Evolutionary conservation across 2,888 invertebrate genomes (phyloP), one percentile per base, ranked within the genome.

Genomic region (Malthinus flaveolus): DNA sequence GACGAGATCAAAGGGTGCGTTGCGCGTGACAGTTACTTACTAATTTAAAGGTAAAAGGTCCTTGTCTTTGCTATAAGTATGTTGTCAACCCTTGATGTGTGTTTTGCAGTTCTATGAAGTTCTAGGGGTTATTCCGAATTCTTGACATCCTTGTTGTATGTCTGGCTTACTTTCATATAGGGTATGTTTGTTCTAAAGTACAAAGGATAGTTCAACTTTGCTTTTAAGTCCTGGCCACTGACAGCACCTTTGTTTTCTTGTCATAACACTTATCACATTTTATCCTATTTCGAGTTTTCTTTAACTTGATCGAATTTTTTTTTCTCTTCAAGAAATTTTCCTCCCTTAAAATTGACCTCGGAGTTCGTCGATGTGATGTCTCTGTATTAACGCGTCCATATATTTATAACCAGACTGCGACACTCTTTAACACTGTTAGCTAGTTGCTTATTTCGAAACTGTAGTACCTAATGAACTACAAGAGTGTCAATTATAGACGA

Each of bases 201-300:
- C 66, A 68, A 68, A 68, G 66, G 66, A 54, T 52, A 51, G 59
- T 59, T 59, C 23, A 61, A 63, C 59, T 58, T 53, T 58, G 62
- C 68, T 68, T 68, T 68, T 65, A 56, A 54, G 49, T 59, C 51
- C 49, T 61, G 37, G 46, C 61, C 57, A 57, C 61, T 59, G 64
- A 63, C 61, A 64, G 55, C 56, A 60, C 58, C 56, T 54, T 62
- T 44, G 45, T 45, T 52, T 55, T 62, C 23, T 66, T 66, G 66
- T 63, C 61, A 61, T 59, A 36, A 57, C 59, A 61, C 37, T 47
- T 42, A 44, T 44, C 34, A n/a, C 8, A 42, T 35, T 44, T 32
- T 42, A 23, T 23, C 23, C 5, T 23, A 23, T 23, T 23, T 5
- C 2, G 5, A 23, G 5, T 23, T 23, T n/a, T n/a, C n/a, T n/a